Base-by-base conservation (phyloP, 53 echinoderm and acorn worm genomes). In the Apostichopus leukothele region DNA sequence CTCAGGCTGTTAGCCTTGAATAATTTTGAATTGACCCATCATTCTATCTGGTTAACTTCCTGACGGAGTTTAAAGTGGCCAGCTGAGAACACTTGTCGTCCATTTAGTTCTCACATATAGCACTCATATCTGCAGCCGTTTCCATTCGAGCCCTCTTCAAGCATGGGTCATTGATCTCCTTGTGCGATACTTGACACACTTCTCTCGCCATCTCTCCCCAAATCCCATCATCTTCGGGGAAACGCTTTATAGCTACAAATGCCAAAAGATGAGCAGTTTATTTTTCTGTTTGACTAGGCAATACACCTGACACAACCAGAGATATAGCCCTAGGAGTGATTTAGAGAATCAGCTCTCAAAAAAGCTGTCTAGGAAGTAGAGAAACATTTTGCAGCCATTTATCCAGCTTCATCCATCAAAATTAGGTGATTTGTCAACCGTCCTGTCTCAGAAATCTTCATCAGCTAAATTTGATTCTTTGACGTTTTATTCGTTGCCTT, bases 91-190 rank as follows among this genome's bases (percentile, higher is more conserved):
- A 57, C 81, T 81, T 54, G 55, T 71, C 54, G 81, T 22, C 81
- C 81, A 81, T 81, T 81, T 81, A 81, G 22, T 18, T 81, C 81
- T 81, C 55, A 81, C 23, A 23, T 81, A 51, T 81, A 20, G 22
- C 55, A 54, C 81, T 81, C 59, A 21, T 81, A 81, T 81, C 55
- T 81, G 21, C 81, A 57, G 20, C 54, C 0, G 20, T 11, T 14
- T 18, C 18, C 7, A 71, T 18, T 54, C 11, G 59, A 81, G 81
- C 18, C 55, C 81, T 81, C 81, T 81, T 16, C 54, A 81, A 22
- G 55, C 81, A 81, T 54, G 81, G 81, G 81, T 81, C 81, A 81
- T 81, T 81, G 81, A 81, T 81, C 81, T 81, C 81, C 54, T 81
- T 54, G 19, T 14, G 1, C 5, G 55, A 21, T 59, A 55, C 81